Percentiles rank a stretch among this genome's conserved stretches.
These are phyloP conservation scores for Drosophila subobscura DNA, from an alignment of 1,140 invertebrate genomes.

Conservation along the genomic window DNA sequence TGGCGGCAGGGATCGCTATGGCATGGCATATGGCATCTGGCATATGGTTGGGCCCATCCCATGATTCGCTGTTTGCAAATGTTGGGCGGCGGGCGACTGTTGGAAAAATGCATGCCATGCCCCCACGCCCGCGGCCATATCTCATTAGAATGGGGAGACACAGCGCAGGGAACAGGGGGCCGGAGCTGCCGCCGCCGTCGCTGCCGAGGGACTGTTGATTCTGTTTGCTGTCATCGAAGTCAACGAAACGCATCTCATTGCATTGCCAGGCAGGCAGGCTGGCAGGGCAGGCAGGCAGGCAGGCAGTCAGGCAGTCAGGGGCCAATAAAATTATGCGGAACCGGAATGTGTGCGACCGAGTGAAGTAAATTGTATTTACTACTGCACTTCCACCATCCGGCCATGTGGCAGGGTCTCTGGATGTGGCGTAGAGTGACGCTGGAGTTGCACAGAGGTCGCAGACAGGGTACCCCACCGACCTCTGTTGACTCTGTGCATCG, in stretches of 20 bases:
- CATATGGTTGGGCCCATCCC: slow-evolving; percentile 32
- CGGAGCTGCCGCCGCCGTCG: background rate
- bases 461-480: too few relatives aligned
- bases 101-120: slow-evolving; percentile 50
- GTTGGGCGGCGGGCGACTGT: slow-evolving; percentile 28
- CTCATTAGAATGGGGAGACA: slow-evolving; percentile 45
- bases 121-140: slow-evolving; percentile 46
- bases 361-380: slow-evolving; percentile 76
- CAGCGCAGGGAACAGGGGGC: background rate
- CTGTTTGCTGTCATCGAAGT: slow-evolving; percentile 62
- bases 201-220: slow-evolving; percentile 63
- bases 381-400: slow-evolving; percentile 28
- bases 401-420: slow-evolving; percentile 7
- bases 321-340: slow-evolving; percentile 80
- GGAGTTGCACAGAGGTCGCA: too few relatives aligned
- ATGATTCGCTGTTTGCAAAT: slow-evolving; percentile 39
- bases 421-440: too few relatives aligned
- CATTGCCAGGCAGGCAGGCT: slow-evolving; percentile 10
- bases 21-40: slow-evolving; percentile 33
- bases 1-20: slow-evolving; percentile 10
- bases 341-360: slow-evolving; percentile 68
- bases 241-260: slow-evolving; percentile 29
- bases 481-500: too few relatives aligned
- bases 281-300: slow-evolving; percentile 25
- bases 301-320: slow-evolving; percentile 10